Percentiles rank a stretch among this genome's conserved stretches.
phyloP scores from a whole-genome alignment of 1,140 invertebrate genomes.

The Zaprionus africanus region DNA sequence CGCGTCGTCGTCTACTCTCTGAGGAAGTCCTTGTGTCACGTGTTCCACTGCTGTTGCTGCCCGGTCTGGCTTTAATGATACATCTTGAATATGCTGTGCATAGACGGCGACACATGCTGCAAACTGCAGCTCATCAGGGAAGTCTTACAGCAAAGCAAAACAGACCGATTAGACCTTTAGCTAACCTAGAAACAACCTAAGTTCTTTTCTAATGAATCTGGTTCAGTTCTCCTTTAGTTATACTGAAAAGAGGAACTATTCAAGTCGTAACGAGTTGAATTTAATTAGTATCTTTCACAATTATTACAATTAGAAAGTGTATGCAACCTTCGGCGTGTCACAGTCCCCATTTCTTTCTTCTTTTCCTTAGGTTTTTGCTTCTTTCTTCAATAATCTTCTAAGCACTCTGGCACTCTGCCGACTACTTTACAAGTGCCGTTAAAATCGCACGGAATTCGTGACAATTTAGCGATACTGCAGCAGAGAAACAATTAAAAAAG shows the following conservation, averaged over 20 bases:
- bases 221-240: no score
- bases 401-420: conserved; percentile 18
- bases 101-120: conserved; percentile 56
- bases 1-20: conserved; percentile 7
- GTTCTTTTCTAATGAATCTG: no score
- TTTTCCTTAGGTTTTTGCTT: no score
- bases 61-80: conserved; percentile 35
- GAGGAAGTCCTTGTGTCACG: not conserved
- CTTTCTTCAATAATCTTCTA: conserved; percentile 14
- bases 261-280: no score
- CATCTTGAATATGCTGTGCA: conserved; percentile 2
- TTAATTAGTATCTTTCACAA: no score
- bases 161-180: not conserved
- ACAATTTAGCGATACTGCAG: conserved; percentile 32
- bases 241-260: no score
- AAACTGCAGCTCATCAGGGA: conserved; percentile 79
- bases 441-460: conserved; percentile 49
- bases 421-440: conserved; percentile 39
- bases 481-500: conserved; percentile 3
- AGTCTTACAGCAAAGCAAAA: conserved; percentile 26
- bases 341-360: no score
- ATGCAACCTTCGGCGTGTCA: no score
- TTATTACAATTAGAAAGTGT: no score
- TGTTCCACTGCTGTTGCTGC: not conserved
- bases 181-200: no score